phyloP scores from a whole-genome alignment of 1,140 invertebrate species.

The Drosophila erecta region DNA sequence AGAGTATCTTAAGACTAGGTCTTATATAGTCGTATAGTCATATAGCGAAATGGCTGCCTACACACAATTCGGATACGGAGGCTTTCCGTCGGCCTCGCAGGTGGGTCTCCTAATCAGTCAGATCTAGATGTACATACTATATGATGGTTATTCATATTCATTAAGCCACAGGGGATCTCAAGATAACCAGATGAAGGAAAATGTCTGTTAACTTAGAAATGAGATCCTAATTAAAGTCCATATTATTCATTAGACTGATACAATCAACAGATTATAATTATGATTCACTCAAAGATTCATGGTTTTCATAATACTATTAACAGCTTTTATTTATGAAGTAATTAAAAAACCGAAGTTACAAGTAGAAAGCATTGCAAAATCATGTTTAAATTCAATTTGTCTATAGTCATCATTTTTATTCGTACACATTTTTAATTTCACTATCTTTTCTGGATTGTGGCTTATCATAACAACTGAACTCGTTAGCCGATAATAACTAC shows the following conservation, averaged over 20 bases:
- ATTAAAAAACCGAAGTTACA: too few species aligned
- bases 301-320: too few species aligned
- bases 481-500: too few species aligned
- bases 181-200: neutral
- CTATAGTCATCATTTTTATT: too few species aligned
- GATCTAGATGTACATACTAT: too few species aligned
- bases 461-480: too few species aligned
- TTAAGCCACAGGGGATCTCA: neutral
- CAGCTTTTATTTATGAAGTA: too few species aligned
- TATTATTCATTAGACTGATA: neutral
- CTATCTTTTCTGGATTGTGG: too few species aligned
- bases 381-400: too few species aligned
- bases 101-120: slow-evolving; percentile 30
- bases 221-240: neutral
- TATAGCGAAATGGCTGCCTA: slow-evolving; percentile 70
- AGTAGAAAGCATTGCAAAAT: too few species aligned
- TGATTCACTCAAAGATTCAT: neutral
- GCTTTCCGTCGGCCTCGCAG: slow-evolving; percentile 80
- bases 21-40: slow-evolving; percentile 4
- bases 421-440: too few species aligned
- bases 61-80: slow-evolving; percentile 81
- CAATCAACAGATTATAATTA: neutral
- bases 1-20: slow-evolving; percentile 17
- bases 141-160: neutral
- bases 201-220: neutral